phyloP scores from a whole-genome alignment of 2,797 vertebrate species.

The Spinus pinus region DNA sequence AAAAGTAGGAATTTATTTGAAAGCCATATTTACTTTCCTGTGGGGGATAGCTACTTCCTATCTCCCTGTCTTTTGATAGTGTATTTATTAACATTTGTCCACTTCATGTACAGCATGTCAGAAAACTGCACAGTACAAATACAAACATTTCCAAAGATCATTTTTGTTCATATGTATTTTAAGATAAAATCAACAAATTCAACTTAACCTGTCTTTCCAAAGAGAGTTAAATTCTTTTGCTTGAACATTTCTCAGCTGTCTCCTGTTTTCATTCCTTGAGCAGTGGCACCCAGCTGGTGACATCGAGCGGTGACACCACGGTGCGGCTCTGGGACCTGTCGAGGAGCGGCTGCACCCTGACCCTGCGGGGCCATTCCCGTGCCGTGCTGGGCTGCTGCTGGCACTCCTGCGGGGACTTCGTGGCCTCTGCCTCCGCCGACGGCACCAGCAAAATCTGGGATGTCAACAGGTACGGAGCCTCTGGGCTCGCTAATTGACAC shows the following conservation, averaged over 20 bases:
- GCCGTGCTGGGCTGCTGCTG: conserved; percentile 77
- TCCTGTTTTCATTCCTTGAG: not conserved
- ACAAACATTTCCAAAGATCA: accelerated
- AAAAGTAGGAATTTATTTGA: not conserved
- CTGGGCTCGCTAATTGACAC: not conserved
- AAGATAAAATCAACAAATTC: not conserved
- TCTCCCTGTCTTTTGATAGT: not conserved
- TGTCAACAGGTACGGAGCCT: conserved; percentile 71
- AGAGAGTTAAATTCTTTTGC: not conserved
- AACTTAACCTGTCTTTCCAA: not conserved
- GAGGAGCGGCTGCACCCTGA: conserved; percentile 69
- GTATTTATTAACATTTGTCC: not conserved
- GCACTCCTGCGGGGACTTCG: conserved; percentile 79
- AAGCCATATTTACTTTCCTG: not conserved
- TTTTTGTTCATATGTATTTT: not conserved
- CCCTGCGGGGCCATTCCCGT: conserved; percentile 69
- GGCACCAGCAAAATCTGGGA: conserved; percentile 84
- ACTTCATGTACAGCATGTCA: not conserved
- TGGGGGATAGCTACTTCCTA: not conserved
- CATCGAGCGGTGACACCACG: conserved; percentile 76
- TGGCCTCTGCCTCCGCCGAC: conserved; percentile 86
- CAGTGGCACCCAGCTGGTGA: conserved; percentile 80
- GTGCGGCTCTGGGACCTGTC: conserved; percentile 78
- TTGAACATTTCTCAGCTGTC: accelerated
- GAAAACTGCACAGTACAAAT: not conserved